phyloP scores from a whole-genome alignment of 2,888 invertebrate genomes.

The Cremastinae sp. region DNA sequence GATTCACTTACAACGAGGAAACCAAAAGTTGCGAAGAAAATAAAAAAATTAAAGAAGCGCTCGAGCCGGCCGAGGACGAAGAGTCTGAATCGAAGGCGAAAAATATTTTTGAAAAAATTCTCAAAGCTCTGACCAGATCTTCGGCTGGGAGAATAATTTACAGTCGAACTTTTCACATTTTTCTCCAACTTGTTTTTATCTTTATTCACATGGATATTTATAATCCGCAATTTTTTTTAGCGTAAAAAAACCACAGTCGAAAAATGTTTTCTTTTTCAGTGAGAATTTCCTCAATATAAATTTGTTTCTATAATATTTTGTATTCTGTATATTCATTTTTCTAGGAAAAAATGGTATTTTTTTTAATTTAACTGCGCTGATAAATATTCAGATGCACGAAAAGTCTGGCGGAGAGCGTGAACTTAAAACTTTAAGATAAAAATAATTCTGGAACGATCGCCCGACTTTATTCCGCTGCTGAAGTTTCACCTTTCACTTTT shows the following conservation, averaged over 20 bases:
- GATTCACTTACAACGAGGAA: slow-evolving; percentile 64
- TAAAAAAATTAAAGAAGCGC: slow-evolving; percentile 54
- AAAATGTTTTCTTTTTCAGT: background rate
- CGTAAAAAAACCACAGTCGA: slow-evolving; percentile 1
- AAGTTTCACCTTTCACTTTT: slow-evolving; percentile 14
- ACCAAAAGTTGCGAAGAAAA: slow-evolving; percentile 60
- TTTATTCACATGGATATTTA: slow-evolving; percentile 1
- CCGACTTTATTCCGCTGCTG: background rate
- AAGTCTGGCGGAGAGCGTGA: too few species aligned
- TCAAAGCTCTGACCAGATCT: slow-evolving; percentile 59
- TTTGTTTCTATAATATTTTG: too few species aligned
- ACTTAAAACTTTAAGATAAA: too few species aligned
- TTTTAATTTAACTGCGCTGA: too few species aligned
- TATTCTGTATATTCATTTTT: too few species aligned
- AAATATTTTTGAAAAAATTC: slow-evolving; percentile 54
- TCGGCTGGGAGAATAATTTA: slow-evolving; percentile 8
- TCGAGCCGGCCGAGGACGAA: slow-evolving; percentile 40
- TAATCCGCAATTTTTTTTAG: background rate
- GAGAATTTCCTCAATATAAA: too few species aligned
- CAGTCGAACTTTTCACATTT: background rate
- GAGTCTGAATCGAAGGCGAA: slow-evolving; percentile 22
- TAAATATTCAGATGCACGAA: too few species aligned
- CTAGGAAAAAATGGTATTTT: too few species aligned
- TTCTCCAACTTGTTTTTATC: slow-evolving; percentile 28
- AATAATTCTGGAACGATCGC: too few species aligned